Percentiles rank a stretch among this genome's conserved stretches.
phyloP scores from a whole-genome alignment of 2,797 vertebrate species.

The Scleropages formosus region DNA sequence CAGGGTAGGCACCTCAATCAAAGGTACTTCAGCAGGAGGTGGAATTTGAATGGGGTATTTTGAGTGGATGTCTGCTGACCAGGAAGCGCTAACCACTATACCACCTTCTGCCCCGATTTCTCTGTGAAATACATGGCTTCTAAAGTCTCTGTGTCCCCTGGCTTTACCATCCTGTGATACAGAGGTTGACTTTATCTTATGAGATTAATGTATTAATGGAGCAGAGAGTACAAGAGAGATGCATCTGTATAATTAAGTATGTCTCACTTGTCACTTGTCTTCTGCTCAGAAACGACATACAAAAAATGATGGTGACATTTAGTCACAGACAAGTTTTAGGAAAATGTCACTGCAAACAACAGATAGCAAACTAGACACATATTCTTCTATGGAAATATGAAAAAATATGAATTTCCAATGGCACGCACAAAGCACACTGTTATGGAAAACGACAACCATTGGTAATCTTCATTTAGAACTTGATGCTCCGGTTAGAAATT shows the following conservation, averaged over 20 bases:
- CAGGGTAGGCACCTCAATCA: too few species aligned
- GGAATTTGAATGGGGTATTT: too few species aligned
- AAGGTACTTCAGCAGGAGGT: too few species aligned
- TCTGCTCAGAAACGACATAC: background rate
- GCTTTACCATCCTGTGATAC: background rate
- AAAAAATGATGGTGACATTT: background rate
- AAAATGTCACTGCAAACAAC: background rate
- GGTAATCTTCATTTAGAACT: too few species aligned
- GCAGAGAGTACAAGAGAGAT: background rate
- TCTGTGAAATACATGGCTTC: background rate
- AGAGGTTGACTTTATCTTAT: conserved; percentile 6
- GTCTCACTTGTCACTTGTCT: background rate
- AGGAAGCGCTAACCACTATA: background rate
- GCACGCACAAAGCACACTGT: too few species aligned
- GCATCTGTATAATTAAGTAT: background rate
- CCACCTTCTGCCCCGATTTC: background rate
- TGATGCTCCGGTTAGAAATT: too few species aligned
- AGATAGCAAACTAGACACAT: too few species aligned
- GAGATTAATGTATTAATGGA: conserved; percentile 9
- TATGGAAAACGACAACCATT: too few species aligned
- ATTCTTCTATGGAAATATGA: too few species aligned
- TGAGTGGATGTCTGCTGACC: too few species aligned
- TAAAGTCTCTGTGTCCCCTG: conserved; percentile 1
- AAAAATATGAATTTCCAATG: too few species aligned
- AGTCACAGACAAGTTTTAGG: background rate